Evolutionary conservation across 1,140 invertebrate genomes (phyloP).

Genomic region (Tetramorium parvispinum): DNA sequence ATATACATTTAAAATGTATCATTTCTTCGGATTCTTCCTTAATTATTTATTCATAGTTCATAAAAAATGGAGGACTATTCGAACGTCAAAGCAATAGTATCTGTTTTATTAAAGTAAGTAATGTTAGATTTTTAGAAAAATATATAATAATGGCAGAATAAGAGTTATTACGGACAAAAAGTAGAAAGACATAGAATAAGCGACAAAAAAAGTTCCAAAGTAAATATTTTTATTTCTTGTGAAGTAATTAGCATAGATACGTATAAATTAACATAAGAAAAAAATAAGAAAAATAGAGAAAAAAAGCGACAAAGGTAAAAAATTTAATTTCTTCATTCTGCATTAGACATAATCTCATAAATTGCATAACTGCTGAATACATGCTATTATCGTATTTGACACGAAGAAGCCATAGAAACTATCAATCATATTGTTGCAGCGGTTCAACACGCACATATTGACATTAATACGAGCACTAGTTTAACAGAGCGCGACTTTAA

Average conservation of each 20-base stretch:
- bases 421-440: neutral
- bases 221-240: neutral
- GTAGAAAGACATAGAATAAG: neutral
- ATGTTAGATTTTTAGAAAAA: neutral
- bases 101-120: neutral
- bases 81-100: neutral
- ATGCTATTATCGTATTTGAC: neutral
- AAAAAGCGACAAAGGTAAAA: neutral
- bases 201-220: neutral
- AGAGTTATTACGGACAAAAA: neutral
- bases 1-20: neutral
- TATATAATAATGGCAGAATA: neutral
- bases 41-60: neutral
- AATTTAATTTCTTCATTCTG: neutral
- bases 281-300: neutral
- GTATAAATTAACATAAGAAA: no score
- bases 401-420: conserved; percentile 10
- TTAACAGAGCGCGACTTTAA: conserved; percentile 11
- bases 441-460: neutral
- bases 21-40: neutral
- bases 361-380: neutral
- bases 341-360: neutral
- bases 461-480: conserved; percentile 10
- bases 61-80: neutral
- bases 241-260: neutral